Evolutionary conservation across 2,888 invertebrate genomes (phyloP).

Genomic region (Hyles lineata): DNA sequence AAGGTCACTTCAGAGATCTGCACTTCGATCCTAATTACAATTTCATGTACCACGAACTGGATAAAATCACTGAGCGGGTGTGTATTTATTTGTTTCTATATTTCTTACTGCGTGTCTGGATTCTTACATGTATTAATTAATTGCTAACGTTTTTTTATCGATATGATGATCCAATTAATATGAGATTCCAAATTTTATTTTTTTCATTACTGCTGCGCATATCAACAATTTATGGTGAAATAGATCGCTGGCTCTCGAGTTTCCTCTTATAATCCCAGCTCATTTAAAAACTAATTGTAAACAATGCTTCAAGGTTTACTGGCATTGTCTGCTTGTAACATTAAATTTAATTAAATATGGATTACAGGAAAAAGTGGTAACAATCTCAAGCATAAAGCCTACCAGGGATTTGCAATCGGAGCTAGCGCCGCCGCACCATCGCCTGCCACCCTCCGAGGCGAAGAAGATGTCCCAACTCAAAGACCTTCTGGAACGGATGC

Average conservation of each 20-base stretch:
- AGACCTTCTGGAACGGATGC: slow-evolving; percentile 95
- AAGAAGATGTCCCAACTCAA: slow-evolving; percentile 96
- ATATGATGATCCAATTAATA: too few relatives aligned
- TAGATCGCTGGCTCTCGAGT: too few relatives aligned
- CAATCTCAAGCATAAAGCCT: slow-evolving; percentile 95
- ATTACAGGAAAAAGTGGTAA: slow-evolving; percentile 97
- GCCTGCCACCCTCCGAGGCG: slow-evolving; percentile 93
- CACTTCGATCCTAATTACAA: slow-evolving; percentile 99
- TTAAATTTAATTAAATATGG: slow-evolving; percentile 1
- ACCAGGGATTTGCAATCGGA: slow-evolving; percentile 94
- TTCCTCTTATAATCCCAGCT: too few relatives aligned
- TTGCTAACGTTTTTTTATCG: too few relatives aligned
- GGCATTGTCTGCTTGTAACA: too few relatives aligned
- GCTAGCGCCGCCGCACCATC: slow-evolving; percentile 93
- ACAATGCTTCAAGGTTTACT: too few relatives aligned
- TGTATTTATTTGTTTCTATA: slow-evolving; percentile 58
- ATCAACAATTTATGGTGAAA: too few relatives aligned
- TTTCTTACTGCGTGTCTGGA: background rate
- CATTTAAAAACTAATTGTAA: too few relatives aligned
- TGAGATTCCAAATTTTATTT: too few relatives aligned
- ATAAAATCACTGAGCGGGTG: slow-evolving; percentile 99
- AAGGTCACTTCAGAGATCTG: slow-evolving; percentile 96
- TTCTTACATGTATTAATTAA: too few relatives aligned
- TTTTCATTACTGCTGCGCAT: too few relatives aligned
- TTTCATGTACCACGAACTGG: slow-evolving; percentile 98